phyloP scores from a whole-genome alignment of 2,797 vertebrate species.

The Sebastes paucispinis region DNA sequence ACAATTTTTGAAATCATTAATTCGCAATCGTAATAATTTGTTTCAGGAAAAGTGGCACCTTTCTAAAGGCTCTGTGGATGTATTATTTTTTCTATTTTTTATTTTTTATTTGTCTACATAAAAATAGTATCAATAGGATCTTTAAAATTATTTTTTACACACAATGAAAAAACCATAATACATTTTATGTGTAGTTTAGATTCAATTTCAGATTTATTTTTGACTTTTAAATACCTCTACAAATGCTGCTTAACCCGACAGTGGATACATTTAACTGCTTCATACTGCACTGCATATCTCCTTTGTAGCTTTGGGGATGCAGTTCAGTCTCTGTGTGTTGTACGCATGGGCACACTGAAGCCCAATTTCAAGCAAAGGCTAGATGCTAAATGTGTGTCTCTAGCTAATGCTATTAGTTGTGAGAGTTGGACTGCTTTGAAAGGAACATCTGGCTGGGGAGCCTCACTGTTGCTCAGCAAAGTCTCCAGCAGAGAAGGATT shows the following conservation, averaged over 20 bases:
- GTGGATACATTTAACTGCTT: background rate
- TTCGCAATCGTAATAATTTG: too few relatives aligned
- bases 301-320: conserved; percentile 24
- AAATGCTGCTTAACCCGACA: background rate
- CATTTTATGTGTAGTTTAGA: background rate
- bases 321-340: conserved; percentile 25
- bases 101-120: too few relatives aligned
- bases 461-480: conserved; percentile 59
- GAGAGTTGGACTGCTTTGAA: conserved; percentile 67
- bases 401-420: conserved; percentile 69
- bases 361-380: conserved; percentile 48
- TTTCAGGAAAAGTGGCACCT: too few relatives aligned
- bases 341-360: conserved; percentile 30
- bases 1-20: too few relatives aligned
- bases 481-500: conserved; percentile 70
- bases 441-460: conserved; percentile 73
- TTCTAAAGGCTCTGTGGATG: too few relatives aligned
- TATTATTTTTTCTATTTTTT: too few relatives aligned
- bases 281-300: background rate
- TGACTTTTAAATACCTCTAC: background rate
- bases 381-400: conserved; percentile 60
- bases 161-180: background rate
- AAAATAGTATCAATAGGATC: too few relatives aligned
- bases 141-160: too few relatives aligned
- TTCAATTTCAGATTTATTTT: background rate